Conservation (phyloP, 2,797 vertebrate genomes). For the Sebastes taczanowskii region DNA sequence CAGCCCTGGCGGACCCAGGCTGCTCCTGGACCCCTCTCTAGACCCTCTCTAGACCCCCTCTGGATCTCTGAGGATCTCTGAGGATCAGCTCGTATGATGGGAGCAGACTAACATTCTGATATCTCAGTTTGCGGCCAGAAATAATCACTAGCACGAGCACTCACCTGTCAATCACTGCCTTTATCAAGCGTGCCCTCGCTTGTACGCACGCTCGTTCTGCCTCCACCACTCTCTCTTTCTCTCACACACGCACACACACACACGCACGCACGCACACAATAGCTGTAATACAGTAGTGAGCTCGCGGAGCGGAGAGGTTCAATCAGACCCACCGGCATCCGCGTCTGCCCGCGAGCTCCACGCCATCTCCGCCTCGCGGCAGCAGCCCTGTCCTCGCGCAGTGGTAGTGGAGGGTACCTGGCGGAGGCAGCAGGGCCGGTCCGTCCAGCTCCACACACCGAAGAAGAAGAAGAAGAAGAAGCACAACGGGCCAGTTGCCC, state of each 20-base stretch:
- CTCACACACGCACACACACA: slow-evolving; percentile 12
- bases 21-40: slow-evolving; percentile 1
- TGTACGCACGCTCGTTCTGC: slow-evolving; percentile 9
- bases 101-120: slow-evolving; percentile 14
- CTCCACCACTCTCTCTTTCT: neutral
- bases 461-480: slow-evolving; percentile 46
- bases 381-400: slow-evolving; percentile 59
- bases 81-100: neutral
- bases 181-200: slow-evolving; percentile 23
- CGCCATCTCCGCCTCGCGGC: slow-evolving; percentile 79
- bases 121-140: slow-evolving; percentile 4
- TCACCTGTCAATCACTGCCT: slow-evolving; percentile 55
- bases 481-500: slow-evolving; percentile 44
- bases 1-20: neutral
- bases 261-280: slow-evolving; percentile 50
- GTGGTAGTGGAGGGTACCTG: slow-evolving; percentile 77
- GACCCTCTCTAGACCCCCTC: too few relatives aligned
- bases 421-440: slow-evolving; percentile 81
- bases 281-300: slow-evolving; percentile 47
- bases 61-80: neutral
- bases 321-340: slow-evolving; percentile 62
- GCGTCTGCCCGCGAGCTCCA: slow-evolving; percentile 73
- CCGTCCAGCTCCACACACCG: slow-evolving; percentile 60
- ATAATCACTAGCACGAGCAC: slow-evolving; percentile 15
- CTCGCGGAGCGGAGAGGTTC: slow-evolving; percentile 31